A percentile compares a stretch with the other conserved stretches of the same genome.
phyloP scores from a whole-genome alignment of 2,797 vertebrate species.

The Anguilla obscura region DNA sequence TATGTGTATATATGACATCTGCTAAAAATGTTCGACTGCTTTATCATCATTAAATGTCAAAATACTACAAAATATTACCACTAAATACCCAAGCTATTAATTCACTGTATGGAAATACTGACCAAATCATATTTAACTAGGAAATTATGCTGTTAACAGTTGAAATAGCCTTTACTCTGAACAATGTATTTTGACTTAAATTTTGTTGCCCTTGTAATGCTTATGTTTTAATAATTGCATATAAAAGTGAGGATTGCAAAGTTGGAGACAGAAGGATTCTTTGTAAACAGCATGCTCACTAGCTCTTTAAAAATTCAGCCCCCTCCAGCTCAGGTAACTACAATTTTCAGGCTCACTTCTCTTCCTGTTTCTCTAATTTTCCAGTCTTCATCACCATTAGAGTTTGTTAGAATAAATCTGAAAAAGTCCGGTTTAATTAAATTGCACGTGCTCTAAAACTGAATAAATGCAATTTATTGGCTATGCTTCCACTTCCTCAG shows the following conservation, averaged over 20 bases:
- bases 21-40: not conserved
- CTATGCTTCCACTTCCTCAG: conserved; percentile 28
- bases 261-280: not conserved
- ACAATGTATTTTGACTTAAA: not conserved
- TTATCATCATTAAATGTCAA: not conserved
- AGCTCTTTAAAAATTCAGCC: not conserved
- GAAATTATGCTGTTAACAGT: too few relatives aligned
- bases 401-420: not conserved
- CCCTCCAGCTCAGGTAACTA: not conserved
- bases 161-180: too few relatives aligned
- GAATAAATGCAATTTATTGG: not conserved
- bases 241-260: not conserved
- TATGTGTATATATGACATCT: not conserved
- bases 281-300: not conserved
- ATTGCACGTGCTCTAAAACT: not conserved
- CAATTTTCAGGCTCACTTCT: not conserved
- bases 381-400: not conserved
- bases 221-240: not conserved
- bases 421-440: not conserved
- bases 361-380: not conserved
- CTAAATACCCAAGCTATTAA: not conserved
- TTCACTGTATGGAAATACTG: not conserved
- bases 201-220: not conserved
- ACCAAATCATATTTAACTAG: too few relatives aligned
- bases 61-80: not conserved